Evolutionary conservation across 1,140 invertebrate species (phyloP), one percentile per base, ranked within the genome.

Genomic region (Coenobita brevimanus): DNA sequence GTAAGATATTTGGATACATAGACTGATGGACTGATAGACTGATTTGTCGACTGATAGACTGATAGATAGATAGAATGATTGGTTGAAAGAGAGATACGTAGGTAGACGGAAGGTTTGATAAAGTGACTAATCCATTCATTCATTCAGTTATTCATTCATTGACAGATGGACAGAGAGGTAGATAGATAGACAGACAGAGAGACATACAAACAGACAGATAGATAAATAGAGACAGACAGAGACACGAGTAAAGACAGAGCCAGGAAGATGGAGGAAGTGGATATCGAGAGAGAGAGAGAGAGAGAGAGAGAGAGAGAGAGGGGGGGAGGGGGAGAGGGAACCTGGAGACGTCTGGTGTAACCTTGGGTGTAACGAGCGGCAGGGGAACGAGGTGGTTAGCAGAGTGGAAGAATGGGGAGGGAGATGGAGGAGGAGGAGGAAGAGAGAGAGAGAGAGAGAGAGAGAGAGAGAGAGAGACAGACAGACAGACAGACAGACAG

Each of bases 401-500:
- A 24, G 10, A 33, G 62, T 30, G 21, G 62, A n/a, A 24, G n/a
- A n/a, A 33, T 13, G 10, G 62, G 62, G 36, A 67, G 73, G 71
- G 27, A 24, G 73, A 41, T 21, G n/a, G 43, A 43, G 50, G 36
- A 43, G 38, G n/a, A 43, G 73, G 33, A 76, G 27, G 73, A 43
- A 33, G 4, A 57, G n/a, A 15, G 60, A 10, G n/a, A 27, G 60
- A n/a, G 57, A n/a, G 10, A n/a, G n/a, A n/a, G n/a, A n/a, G n/a
- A n/a, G n/a, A n/a, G 54, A n/a, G 67, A n/a, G 30, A 64, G 62
- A 71, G 80, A 80, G 80, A 67, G 80, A 69, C 57, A 82, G 78
- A 80, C 43, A 80, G 78, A 80, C 43, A 80, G 76, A 80, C 43
- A 80, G 76, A 80, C 43, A 80, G 76, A 80, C n/a, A n/a, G n/a